Base-by-base conservation (phyloP, 2,888 invertebrate species). In the Achlya flavicornis region DNA sequence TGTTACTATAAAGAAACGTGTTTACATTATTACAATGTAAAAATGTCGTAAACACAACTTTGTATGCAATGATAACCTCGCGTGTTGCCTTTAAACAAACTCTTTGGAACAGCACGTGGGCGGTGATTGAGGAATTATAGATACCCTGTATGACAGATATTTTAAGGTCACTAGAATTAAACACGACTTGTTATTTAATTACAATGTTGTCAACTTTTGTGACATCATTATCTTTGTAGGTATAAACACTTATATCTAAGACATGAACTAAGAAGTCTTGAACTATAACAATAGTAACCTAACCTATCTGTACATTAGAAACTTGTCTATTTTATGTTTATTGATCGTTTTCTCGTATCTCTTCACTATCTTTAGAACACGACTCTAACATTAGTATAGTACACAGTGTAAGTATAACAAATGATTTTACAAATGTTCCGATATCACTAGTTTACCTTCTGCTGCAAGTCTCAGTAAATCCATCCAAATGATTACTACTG, bases 101-200 rank as follows among this genome's bases (percentile, higher is more conserved):
- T 41, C 8, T 33, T 41, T 19, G 60, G 10, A 53, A 53, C 53
- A 19, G 19, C 53, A 53, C 10, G 60, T 60, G 35, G 60, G 60
- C 35, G 43, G 11, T 60, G 60, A 41, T 60, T 60, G 43, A 43
- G 41, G 53, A 72, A 62, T 63, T 66, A 53, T 65, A 66, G 72
- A 66, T 62, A 66, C 10, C 32, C 16, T 61, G 46, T 63, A 66
- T 72, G 64, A 70, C 66, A 68, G 64, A 48, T 46, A 60, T 64
- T 72, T 66, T 70, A 65, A 75, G 74, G 73, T 65, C 73, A 66
- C 65, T 68, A 57, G 41, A 61, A 69, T 70, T 75, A 70, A 69
- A 70, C 53, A 72, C 72, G 59, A 58, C 75, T 74, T 73, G 74
- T 73, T 68, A 70, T 73, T 74, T 69, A 73, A 74, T 73, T 71